Conservation (phyloP, 2,797 vertebrate genomes). For the Platyrinchus mystaceus region DNA sequence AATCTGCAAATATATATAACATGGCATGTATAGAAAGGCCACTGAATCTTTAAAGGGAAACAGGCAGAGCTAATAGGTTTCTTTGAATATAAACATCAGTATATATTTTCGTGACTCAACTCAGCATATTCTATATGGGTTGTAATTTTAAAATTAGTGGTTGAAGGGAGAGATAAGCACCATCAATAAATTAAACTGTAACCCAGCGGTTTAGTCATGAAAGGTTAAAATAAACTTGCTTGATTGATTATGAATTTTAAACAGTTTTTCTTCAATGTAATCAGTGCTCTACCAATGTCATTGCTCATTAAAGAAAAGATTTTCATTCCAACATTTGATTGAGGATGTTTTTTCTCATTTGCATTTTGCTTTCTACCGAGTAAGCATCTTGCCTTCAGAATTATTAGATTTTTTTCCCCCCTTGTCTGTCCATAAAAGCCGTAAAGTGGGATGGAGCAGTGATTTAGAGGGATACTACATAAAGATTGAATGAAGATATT, state of each 20-base stretch:
- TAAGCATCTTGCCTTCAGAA: slow-evolving; percentile 79
- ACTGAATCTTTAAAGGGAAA: slow-evolving; percentile 62
- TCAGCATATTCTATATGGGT: slow-evolving; percentile 68
- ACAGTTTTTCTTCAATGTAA: slow-evolving; percentile 81
- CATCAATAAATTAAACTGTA: slow-evolving; percentile 75
- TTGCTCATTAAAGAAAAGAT: slow-evolving; percentile 83
- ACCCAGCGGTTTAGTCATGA: slow-evolving; percentile 75
- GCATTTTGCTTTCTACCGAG: slow-evolving; percentile 78
- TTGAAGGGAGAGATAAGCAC: slow-evolving; percentile 70
- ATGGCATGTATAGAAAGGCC: slow-evolving; percentile 29
- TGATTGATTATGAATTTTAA: slow-evolving; percentile 86
- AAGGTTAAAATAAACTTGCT: slow-evolving; percentile 84
- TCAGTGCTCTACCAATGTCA: slow-evolving; percentile 80
- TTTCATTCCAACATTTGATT: slow-evolving; percentile 82
- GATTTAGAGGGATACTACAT: slow-evolving; percentile 75
- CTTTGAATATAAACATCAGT: slow-evolving; percentile 71
- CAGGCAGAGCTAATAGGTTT: slow-evolving; percentile 62
- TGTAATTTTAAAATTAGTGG: slow-evolving; percentile 77
- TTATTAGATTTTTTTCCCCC: slow-evolving; percentile 70
- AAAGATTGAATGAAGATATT: slow-evolving; percentile 77
- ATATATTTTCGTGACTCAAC: slow-evolving; percentile 72
- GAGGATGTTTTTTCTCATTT: slow-evolving; percentile 81
- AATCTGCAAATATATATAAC: slow-evolving; percentile 47
- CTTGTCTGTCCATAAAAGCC: slow-evolving; percentile 67
- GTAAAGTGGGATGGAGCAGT: slow-evolving; percentile 70